phyloP scores from a whole-genome alignment of 1,140 invertebrate species.

The Orius insidiosus region DNA sequence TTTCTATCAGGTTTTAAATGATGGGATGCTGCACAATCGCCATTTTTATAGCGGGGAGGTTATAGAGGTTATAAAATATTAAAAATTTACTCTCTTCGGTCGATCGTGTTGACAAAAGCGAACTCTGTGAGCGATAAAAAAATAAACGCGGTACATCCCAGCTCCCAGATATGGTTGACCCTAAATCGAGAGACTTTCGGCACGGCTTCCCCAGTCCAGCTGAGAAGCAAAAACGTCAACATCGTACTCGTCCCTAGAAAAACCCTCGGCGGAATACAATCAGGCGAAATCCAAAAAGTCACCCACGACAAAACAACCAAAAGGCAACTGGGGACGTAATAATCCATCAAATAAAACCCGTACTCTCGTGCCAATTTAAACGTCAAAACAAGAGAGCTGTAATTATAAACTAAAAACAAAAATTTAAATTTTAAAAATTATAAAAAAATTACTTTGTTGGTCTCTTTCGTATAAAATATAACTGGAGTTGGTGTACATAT shows the following conservation, averaged over 20 bases:
- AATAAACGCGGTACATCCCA: conserved; percentile 68
- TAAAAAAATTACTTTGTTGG: too few relatives aligned
- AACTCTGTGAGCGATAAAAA: conserved; percentile 73
- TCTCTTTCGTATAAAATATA: too few relatives aligned
- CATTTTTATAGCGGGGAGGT: not conserved
- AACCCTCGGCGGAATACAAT: conserved; percentile 55
- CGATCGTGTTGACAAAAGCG: conserved; percentile 74
- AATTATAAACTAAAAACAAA: conserved; percentile 30
- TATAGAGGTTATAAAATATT: conserved; percentile 4
- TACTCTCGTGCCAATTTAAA: conserved; percentile 61
- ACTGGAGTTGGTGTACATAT: conserved; percentile 21
- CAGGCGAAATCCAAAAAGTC: conserved; percentile 74
- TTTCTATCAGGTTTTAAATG: not conserved
- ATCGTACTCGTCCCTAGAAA: conserved; percentile 56
- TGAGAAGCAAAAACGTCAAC: conserved; percentile 68
- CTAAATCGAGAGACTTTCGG: conserved; percentile 77
- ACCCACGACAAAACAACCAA: conserved; percentile 79
- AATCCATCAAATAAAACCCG: conserved; percentile 76
- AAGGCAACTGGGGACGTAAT: conserved; percentile 73
- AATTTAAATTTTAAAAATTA: too few relatives aligned
- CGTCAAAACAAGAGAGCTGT: conserved; percentile 55
- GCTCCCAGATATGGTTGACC: conserved; percentile 72
- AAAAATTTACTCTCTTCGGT: conserved; percentile 49
- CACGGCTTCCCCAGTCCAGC: conserved; percentile 56
- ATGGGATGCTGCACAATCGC: not conserved